Percentiles rank a stretch among this genome's conserved stretches.
These are phyloP conservation scores for Tipula lateralis DNA, from an alignment of 2,888 invertebrate genomes.

Conservation along the genomic window DNA sequence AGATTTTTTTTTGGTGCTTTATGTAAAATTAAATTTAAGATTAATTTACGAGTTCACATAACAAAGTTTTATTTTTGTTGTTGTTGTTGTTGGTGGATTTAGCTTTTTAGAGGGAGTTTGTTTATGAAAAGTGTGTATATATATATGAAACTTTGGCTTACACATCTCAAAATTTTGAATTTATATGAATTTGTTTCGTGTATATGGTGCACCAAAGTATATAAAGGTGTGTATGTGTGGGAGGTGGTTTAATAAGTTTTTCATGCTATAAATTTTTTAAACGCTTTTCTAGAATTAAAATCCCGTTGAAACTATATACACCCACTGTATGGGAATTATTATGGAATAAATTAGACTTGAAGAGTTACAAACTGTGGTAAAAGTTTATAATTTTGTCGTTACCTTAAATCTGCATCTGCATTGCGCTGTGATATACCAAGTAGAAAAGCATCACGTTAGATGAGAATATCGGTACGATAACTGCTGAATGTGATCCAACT, in stretches of 20 bases:
- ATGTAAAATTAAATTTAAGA: slow-evolving; percentile 15
- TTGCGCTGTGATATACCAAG: too few species aligned
- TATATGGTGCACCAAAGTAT: neutral
- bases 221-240: neutral
- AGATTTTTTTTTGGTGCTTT: neutral
- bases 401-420: too few species aligned
- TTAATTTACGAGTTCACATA: slow-evolving; percentile 24
- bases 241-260: neutral
- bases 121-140: neutral
- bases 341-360: neutral
- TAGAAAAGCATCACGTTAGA: too few species aligned
- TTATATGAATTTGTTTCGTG: neutral
- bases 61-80: neutral
- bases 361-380: neutral
- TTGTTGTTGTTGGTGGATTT: neutral
- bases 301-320: neutral
- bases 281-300: neutral
- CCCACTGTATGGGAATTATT: neutral
- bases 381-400: neutral
- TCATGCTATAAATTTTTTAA: neutral
- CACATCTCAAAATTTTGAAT: neutral
- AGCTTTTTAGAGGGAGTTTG: neutral
- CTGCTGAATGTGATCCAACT: too few species aligned
- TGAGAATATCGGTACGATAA: too few species aligned
- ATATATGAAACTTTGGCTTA: neutral